These are phyloP conservation scores for Microplitis demolitor DNA, from an alignment of 1,140 invertebrate species.

Conservation along the genomic window DNA sequence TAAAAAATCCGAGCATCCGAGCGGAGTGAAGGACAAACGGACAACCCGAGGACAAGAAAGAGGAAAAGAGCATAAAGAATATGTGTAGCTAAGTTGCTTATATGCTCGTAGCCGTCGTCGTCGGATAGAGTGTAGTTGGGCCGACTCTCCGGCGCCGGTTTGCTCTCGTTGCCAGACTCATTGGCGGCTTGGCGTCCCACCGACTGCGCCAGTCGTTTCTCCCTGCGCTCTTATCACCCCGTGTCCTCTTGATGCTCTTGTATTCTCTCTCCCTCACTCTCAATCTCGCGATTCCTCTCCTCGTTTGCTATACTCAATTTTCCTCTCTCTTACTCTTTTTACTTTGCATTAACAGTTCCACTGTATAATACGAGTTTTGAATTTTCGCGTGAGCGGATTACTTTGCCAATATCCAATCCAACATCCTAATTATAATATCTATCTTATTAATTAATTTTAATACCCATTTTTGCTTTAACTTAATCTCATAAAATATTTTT, in stretches of 20 bases:
- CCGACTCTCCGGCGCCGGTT: slow-evolving; percentile 47
- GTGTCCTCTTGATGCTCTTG: neutral
- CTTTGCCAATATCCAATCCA: neutral
- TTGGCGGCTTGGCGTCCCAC: slow-evolving; percentile 49
- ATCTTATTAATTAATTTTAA: neutral
- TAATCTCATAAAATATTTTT: too few species aligned
- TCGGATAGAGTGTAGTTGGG: slow-evolving; percentile 23
- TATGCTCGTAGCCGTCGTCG: neutral
- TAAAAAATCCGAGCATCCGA: too few species aligned
- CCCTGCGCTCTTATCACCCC: slow-evolving; percentile 12
- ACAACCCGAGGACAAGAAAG: too few species aligned
- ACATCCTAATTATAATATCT: slow-evolving; percentile 1
- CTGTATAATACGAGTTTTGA: neutral
- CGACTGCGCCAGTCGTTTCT: slow-evolving; percentile 34
- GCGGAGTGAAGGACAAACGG: too few species aligned
- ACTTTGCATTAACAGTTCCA: neutral
- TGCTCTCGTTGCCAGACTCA: slow-evolving; percentile 52
- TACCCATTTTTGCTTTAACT: neutral
- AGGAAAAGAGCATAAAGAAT: neutral
- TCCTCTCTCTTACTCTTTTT: neutral
- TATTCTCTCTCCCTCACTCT: neutral
- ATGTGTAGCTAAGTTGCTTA: neutral
- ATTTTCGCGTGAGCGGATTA: neutral
- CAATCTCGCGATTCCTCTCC: neutral
- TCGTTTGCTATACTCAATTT: neutral